Evolutionary conservation across 2,888 invertebrate species (phyloP).

Genomic region (Agrilus mali): DNA sequence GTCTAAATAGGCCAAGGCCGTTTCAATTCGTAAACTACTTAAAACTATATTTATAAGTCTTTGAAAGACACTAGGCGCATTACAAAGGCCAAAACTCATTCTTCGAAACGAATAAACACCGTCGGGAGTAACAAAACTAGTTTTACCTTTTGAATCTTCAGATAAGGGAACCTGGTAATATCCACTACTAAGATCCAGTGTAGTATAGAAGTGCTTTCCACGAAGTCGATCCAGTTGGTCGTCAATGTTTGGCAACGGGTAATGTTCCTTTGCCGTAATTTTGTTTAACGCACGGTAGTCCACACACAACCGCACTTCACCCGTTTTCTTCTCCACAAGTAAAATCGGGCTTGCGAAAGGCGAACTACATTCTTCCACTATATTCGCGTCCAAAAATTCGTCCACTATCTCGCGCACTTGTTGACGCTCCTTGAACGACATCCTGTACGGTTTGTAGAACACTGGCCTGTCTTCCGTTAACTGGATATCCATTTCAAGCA

Average conservation of each 20-base stretch:
- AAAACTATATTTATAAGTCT: constrained; percentile 4
- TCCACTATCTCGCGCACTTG: constrained; percentile 13
- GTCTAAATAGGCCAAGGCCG: constrained; percentile 8
- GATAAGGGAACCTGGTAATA: constrained; percentile 19
- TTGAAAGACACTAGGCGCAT: constrained; percentile 21
- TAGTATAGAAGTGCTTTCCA: constrained; percentile 14
- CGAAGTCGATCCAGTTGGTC: constrained; percentile 15
- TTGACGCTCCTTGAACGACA: constrained; percentile 13
- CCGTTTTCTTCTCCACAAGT: constrained; percentile 12
- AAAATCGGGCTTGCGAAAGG: constrained; percentile 9
- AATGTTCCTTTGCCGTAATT: constrained; percentile 16
- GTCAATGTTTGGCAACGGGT: constrained; percentile 18
- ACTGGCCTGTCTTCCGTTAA: constrained; percentile 13
- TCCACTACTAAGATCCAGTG: constrained; percentile 16
- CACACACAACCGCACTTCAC: constrained; percentile 10
- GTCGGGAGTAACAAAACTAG: constrained; percentile 19
- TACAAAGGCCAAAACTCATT: constrained; percentile 21
- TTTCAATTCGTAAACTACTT: constrained; percentile 8
- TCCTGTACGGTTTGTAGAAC: constrained; percentile 16
- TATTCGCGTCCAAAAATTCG: constrained; percentile 10
- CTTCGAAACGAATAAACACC: constrained; percentile 18
- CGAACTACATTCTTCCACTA: constrained; percentile 12
- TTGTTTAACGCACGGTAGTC: constrained; percentile 18
- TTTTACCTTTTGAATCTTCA: constrained; percentile 14
- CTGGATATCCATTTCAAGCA: constrained; percentile 15